A percentile compares a stretch with the other conserved stretches of the same genome.
These are phyloP conservation scores for Neocloeon triangulifer DNA, from an alignment of 1,140 invertebrate species.

Conservation along the genomic window DNA sequence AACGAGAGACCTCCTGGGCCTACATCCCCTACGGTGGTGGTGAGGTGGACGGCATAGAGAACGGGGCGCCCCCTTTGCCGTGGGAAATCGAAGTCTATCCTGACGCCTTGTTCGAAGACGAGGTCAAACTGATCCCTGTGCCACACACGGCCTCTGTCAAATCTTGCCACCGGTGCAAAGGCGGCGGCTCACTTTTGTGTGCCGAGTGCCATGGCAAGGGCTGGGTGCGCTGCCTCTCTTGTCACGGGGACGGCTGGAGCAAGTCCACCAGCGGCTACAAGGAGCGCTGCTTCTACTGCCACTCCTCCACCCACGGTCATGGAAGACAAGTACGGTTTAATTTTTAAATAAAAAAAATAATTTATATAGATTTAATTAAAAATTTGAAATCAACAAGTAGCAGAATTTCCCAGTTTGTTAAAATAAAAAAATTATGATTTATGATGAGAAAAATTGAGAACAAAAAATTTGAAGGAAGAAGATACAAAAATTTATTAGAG, in stretches of 20 bases:
- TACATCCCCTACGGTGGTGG: constrained; percentile 26
- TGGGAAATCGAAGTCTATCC: constrained; percentile 26
- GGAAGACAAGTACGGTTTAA: no score
- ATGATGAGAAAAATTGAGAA: no score
- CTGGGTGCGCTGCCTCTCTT: constrained; percentile 21
- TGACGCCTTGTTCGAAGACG: constrained; percentile 20
- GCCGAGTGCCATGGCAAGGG: constrained; percentile 25
- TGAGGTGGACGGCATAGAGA: constrained; percentile 20
- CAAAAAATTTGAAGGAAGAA: no score
- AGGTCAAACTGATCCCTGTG: constrained; percentile 22
- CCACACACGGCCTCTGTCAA: constrained; percentile 32
- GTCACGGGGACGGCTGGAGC: constrained; percentile 21
- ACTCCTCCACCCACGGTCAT: constrained; percentile 18
- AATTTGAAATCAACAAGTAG: no score
- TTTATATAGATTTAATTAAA: no score
- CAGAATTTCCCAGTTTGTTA: no score
- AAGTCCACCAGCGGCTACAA: constrained; percentile 16
- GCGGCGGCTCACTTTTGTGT: constrained; percentile 24
- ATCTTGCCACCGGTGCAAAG: constrained; percentile 26
- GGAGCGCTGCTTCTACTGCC: constrained; percentile 22
- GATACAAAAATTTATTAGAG: no score
- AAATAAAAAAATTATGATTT: no score
- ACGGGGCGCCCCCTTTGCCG: constrained; percentile 24
- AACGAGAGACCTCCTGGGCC: constrained; percentile 26
- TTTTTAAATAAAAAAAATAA: no score